Evolutionary conservation across 1,140 invertebrate genomes (phyloP).

Genomic region (Drosophila pallidifrons): DNA sequence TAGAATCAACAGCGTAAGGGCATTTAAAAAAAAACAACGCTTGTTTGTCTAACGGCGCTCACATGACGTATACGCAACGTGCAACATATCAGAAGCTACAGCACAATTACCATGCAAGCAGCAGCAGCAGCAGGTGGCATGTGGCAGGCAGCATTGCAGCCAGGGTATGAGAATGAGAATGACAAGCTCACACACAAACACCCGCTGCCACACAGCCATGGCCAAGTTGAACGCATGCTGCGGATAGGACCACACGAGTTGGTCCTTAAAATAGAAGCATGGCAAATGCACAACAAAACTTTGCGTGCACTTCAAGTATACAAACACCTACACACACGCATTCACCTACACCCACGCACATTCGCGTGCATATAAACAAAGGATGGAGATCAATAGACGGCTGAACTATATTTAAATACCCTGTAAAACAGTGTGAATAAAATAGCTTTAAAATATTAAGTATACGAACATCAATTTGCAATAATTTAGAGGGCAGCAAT

Average conservation of each 20-base stretch:
- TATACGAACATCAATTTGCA: no score
- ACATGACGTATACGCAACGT: slow-evolving; percentile 63
- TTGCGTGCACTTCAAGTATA: slow-evolving; percentile 53
- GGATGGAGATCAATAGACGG: no score
- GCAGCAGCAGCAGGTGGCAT: slow-evolving; percentile 65
- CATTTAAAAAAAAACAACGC: slow-evolving; percentile 33
- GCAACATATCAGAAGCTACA: slow-evolving; percentile 16
- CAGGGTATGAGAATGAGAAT: background rate
- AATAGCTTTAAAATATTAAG: no score
- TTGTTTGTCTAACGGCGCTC: slow-evolving; percentile 34
- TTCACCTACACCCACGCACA: background rate
- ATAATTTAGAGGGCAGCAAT: no score
- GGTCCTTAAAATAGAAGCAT: slow-evolving; percentile 55
- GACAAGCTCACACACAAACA: slow-evolving; percentile 27
- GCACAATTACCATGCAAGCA: slow-evolving; percentile 43
- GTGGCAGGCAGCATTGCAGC: slow-evolving; percentile 1
- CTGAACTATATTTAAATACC: background rate
- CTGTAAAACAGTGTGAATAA: background rate
- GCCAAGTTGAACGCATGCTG: background rate
- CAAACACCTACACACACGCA: slow-evolving; percentile 25
- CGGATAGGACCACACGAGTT: slow-evolving; percentile 32
- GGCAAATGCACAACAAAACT: slow-evolving; percentile 62
- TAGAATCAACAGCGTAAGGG: slow-evolving; percentile 16
- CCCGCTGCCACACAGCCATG: slow-evolving; percentile 2
- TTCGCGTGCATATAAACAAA: background rate